Evolutionary conservation across 1,140 invertebrate species (phyloP), one percentile per base, ranked within the genome.

Genomic region (Radopholus similis): DNA sequence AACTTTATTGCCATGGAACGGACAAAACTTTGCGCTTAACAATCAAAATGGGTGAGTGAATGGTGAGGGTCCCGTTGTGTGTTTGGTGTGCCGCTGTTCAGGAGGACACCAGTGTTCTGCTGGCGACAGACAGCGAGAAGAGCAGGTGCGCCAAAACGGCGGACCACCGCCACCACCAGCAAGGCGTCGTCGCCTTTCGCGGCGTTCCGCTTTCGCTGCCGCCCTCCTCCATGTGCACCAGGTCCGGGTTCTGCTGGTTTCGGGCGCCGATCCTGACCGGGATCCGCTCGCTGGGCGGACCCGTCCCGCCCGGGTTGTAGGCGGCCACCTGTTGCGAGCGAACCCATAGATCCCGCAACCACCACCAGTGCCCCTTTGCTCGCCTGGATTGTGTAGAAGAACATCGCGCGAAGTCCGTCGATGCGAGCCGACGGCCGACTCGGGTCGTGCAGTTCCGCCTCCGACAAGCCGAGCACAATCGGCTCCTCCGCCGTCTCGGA

Each of bases 351-450:
- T 15, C 40, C 21, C 40, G 40, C 40, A n/a, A 15, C 21, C 21
- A 15, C 21, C 15, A 15, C 21, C n/a, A n/a, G n/a, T n/a, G n/a
- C n/a, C n/a, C n/a, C n/a, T n/a, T n/a, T n/a, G n/a, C n/a, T n/a
- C n/a, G 73, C 65, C 60, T 74, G 54, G 23, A 72, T 75, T 18
- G 30, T 66, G 47, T 72, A 72, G 23, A 40, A 70, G 44, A 54
- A 72, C 71, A 72, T 72, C 8, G 71, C 37, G 18, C 74, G 72
- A 23, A 72, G 49, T 1, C 71, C 71, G 40, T 72, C 72, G 8
- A 72, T 71, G 28, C 57, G 15, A 6, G 72, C 71, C 8, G 72
- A 70, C 0, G 72, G 71, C 9, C 40, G 57, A 34, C 34, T 18
- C 8, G 55, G 51, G 42, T 74, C 64, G 21, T 65, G 35, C 21